Base-by-base conservation (phyloP, 1,140 invertebrate species). In the Lepidurus apus region DNA sequence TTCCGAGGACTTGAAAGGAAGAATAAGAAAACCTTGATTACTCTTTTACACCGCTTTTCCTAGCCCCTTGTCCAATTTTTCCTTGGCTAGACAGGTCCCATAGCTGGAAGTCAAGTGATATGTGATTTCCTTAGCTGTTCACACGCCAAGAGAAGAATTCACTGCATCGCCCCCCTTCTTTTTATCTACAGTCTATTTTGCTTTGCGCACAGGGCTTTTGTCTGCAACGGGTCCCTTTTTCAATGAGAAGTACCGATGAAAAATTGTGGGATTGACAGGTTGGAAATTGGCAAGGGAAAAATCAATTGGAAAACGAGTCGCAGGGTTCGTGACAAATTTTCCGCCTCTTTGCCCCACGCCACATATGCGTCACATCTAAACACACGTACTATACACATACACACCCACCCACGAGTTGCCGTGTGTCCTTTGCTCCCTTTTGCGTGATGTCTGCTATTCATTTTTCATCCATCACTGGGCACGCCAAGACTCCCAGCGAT, bases 191-290 rank as follows among this genome's bases (percentile, higher is more conserved):
- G 17, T 65, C 53, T n/a, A 65, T 5, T 21, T 21, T 21, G 21
- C 53, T 17, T 10, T 65, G 8, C 53, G 13, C 13, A 17, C 13
- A 65, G 45, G 45, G 10, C 4, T 47, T 21, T 65, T 21, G 17
- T 65, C 21, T 65, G 53, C 21, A 13, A n/a, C 8, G 53, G n/a
- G 6, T 65, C 53, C 53, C 17, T 65, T 65, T 17, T 65, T 65
- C 53, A 17, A 65, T 65, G 17, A 65, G 21, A 65, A 65, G n/a
- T 7, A 13, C 53, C 53, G 53, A 65, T 65, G 53, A 65, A 65
- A 65, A 65, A 65, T 65, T 65, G 53, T 65, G 53, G 53, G 53
- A 65, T 65, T 65, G 53, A 65, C 53, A 65, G 53, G 9, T 65
- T 65, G 53, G 53, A 65, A 65, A 65, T 65, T 65, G 53, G 9